phyloP scores from a whole-genome alignment of 2,113 vertebrate species.

The Stigmatopora nigra region DNA sequence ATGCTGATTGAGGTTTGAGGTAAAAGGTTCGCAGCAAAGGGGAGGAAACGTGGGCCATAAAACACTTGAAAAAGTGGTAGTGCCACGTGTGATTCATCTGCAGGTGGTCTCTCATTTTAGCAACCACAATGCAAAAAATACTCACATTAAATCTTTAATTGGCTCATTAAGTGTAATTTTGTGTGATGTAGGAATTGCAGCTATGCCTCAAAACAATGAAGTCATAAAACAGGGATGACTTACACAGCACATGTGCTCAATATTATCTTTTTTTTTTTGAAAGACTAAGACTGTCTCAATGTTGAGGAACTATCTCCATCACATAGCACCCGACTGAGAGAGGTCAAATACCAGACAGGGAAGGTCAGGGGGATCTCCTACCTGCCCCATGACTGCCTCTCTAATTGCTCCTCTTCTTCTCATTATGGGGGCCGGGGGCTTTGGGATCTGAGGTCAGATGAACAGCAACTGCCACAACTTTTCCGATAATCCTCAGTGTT shows the following conservation, averaged over 20 bases:
- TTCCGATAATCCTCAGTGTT: constrained; percentile 33
- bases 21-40: constrained; percentile 20
- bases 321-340: constrained; percentile 25
- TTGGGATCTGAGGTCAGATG: constrained; percentile 25
- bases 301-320: constrained; percentile 28
- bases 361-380: constrained; percentile 47
- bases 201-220: constrained; percentile 36
- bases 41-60: constrained; percentile 20
- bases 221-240: not conserved
- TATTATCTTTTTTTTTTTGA: constrained; percentile 1
- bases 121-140: constrained; percentile 30
- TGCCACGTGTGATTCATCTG: constrained; percentile 27
- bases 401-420: constrained; percentile 57
- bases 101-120: constrained; percentile 30
- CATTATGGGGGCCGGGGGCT: constrained; percentile 35
- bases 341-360: constrained; percentile 53
- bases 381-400: constrained; percentile 40
- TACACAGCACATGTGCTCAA: constrained; percentile 1
- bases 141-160: constrained; percentile 30
- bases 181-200: constrained; percentile 14
- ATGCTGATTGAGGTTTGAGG: constrained; percentile 21
- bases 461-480: constrained; percentile 8
- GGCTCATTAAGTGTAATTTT: constrained; percentile 35
- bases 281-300: constrained; percentile 11
- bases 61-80: constrained; percentile 37